Base-by-base conservation (phyloP, 2,797 vertebrate species). In the Lutjanus argentimaculatus region DNA sequence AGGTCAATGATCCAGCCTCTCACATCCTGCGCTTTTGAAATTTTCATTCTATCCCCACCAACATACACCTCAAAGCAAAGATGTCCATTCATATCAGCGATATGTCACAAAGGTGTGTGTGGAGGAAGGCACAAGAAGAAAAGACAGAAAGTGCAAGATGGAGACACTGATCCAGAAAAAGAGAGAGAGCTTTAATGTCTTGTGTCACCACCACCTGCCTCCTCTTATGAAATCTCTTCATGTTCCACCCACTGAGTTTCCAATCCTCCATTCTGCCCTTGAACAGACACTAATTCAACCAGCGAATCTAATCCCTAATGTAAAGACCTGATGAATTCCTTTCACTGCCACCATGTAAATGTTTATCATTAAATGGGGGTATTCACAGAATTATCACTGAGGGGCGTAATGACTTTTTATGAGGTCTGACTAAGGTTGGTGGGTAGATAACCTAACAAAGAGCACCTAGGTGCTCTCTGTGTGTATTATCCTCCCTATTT, bases 131-230 rank as follows among this genome's bases (percentile, higher is more conserved):
- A 61, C 42, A 1, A 45, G 80, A 75, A 85, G 69, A 80, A 76
- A 79, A 73, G 59, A 73, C n/a, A 80, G 66, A 52, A 66, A 80
- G 71, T 67, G 88, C 51, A 22, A 79, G 80, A 89, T 75, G 71
- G 59, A 69, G 79, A 75, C 77, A 78, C 73, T 75, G 82, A 88
- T 86, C 72, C 75, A 2, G 45, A 66, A 72, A 62, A 62, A 68
- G 70, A 73, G 67, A 73, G 69, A 58, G 75, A 67, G 92, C 90
- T 91, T 93, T 90, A 89, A 92, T 89, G 89, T 92, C 88, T 89
- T 85, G 89, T 95, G 93, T 94, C 94, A 94, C 91, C 91, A 90
- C 89, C 93, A 94, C 92, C 93, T 95, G 93, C 91, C 85, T 92
- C 91, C 85, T 90, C 93, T 93, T 93, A 83, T 92, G 89, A 93